Evolutionary conservation across 2,888 invertebrate species (phyloP), one percentile per base, ranked within the genome.

Genomic region (Aromia moschata): DNA sequence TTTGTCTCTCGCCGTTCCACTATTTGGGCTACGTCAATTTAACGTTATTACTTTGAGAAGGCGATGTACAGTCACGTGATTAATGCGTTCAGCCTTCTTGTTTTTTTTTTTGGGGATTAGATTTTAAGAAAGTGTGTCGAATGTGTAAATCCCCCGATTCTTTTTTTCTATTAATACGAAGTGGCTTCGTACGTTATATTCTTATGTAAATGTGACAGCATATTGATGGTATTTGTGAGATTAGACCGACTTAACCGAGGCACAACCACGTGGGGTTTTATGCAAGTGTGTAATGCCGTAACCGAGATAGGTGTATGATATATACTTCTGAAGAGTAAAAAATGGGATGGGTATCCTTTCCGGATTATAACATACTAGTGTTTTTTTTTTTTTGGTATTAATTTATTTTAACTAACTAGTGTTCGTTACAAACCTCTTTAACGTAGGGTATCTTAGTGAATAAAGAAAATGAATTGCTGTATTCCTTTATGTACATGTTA

Each of bases 141-240:
- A 49, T 25, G 49, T 38, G 38, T 49, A 49, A 33, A 38, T 38
- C 49, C 20, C 25, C 10, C n/a, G 49, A 37, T 38, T 49, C n/a
- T n/a, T 36, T 49, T 49, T 36, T 49, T 49, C n/a, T 38, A 17
- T n/a, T 40, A 37, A 38, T 38, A 38, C 37, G 38, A 49, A 20
- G 38, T 38, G 49, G 18, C 20, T 49, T 38, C 37, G 15, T 49
- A 49, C 20, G 38, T 15, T 25, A 25, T n/a, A 20, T 49, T 46
- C 40, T 47, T 55, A 59, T 55, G 59, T 45, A 59, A 59, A 59
- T 55, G 55, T 45, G 49, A 49, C 51, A 31, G 45, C 36, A 56
- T 56, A 55, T 55, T 51, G 55, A 59, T 59, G 55, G 55, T 45
- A 59, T 59, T 59, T 45, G n/a, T 31, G 55, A 43, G 55, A 51